Base-by-base conservation (phyloP, 2,888 invertebrate genomes). In the Rotaria macrura region DNA sequence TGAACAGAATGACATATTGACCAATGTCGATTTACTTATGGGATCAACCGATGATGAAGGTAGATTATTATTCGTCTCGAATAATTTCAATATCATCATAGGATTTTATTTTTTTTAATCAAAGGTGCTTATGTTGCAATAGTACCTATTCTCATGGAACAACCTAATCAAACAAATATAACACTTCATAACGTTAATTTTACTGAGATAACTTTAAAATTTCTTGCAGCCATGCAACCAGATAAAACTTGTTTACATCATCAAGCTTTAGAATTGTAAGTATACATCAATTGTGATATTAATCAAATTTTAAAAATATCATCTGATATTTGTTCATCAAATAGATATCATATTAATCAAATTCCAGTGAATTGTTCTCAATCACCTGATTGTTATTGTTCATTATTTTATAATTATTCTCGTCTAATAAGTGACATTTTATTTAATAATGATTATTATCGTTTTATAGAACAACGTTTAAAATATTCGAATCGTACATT, bases 1-100 rank as follows among this genome's bases (percentile, higher is more conserved):
- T 14, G n/a, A 79, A n/a, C 23, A 4, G 12, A 79, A 79, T 79
- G 43, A 40, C n/a, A 79, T 25, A 43, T n/a, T 43, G n/a, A 25
- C 43, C 25, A 25, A 79, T 43, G 14, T 79, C n/a, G 79, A 79
- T 79, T 43, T 79, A 43, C 43, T 79, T 25, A 79, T 79, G 79
- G 79, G 79, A 79, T 79, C 79, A n/a, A 43, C n/a, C 12, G 79
- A 40, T 43, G 79, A 79, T 43, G 79, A 79, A 79, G 79, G 79
- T 79, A 79, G n/a, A 79, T 20, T 52, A 23, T 23, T 52, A 23
- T 52, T 23, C 20, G 23, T 23, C 6, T 52, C 4, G 7, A 47
- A 52, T 23, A 52, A 23, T 52, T 23, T 52, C 20, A 1, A 23
- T 52, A 23, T 52, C 5, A 23, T 52, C 10, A 47, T 47, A 7